These are phyloP conservation scores for Polydrusus tereticollis DNA, from an alignment of 2,888 invertebrate genomes.

Conservation along the genomic window DNA sequence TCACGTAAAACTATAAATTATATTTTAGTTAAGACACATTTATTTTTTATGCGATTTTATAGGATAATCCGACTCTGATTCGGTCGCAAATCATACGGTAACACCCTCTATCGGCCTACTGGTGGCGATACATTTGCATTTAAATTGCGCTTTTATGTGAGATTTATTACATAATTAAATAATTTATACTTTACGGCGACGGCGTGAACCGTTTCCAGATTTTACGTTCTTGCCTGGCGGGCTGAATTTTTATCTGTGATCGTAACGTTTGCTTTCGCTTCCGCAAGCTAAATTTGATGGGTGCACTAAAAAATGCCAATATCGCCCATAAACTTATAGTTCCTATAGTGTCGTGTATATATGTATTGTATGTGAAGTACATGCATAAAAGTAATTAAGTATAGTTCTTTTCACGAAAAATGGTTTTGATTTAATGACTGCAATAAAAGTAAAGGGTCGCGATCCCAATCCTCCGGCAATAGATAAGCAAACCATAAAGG, in stretches of 20 bases:
- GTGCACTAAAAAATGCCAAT: too few relatives aligned
- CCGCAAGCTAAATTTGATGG: background rate
- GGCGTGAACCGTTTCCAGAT: conserved; percentile 37
- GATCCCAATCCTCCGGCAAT: too few relatives aligned
- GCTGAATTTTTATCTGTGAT: conserved; percentile 36
- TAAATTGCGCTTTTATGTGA: conserved; percentile 48
- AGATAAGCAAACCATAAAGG: too few relatives aligned
- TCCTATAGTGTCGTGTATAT: too few relatives aligned
- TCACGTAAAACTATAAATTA: background rate
- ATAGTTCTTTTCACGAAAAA: too few relatives aligned
- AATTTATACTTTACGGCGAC: conserved; percentile 40
- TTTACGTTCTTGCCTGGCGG: conserved; percentile 30
- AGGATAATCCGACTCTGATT: conserved; percentile 39
- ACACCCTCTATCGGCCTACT: conserved; percentile 38
- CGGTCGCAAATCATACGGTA: conserved; percentile 44
- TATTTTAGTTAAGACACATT: background rate
- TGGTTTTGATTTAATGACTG: too few relatives aligned
- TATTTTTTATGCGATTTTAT: conserved; percentile 28
- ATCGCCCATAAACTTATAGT: too few relatives aligned
- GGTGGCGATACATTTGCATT: conserved; percentile 49
- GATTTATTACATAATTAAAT: conserved; percentile 51
- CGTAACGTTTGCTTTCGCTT: conserved; percentile 20
- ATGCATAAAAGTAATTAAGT: too few relatives aligned
- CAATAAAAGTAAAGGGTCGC: too few relatives aligned
- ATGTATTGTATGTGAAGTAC: too few relatives aligned